phyloP scores from a whole-genome alignment of 1,140 invertebrate genomes.

The Lepeophtheirus salmonis region DNA sequence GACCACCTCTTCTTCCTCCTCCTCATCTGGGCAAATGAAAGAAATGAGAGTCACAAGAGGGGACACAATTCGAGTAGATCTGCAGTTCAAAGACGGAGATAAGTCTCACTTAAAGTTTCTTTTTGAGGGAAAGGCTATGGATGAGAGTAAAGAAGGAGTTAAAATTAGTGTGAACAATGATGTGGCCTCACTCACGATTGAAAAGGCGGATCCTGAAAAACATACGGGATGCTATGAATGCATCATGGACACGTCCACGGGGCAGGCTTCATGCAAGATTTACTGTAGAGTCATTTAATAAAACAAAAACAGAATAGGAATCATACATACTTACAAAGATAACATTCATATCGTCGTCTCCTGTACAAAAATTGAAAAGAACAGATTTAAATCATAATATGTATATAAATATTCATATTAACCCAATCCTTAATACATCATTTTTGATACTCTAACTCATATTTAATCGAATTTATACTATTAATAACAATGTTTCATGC shows the following conservation, averaged over 20 bases:
- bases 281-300: neutral
- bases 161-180: slow-evolving; percentile 39
- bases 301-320: too few relatives aligned
- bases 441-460: too few relatives aligned
- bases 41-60: slow-evolving; percentile 40
- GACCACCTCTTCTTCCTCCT: neutral
- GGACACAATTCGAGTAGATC: slow-evolving; percentile 40
- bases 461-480: too few relatives aligned
- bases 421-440: too few relatives aligned
- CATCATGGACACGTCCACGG: slow-evolving; percentile 46
- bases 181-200: slow-evolving; percentile 45
- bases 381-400: too few relatives aligned
- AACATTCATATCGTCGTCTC: too few relatives aligned
- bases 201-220: slow-evolving; percentile 42
- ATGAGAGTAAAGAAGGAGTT: slow-evolving; percentile 41
- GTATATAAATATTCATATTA: too few relatives aligned
- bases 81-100: slow-evolving; percentile 47
- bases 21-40: slow-evolving; percentile 22
- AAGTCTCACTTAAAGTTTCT: slow-evolving; percentile 62
- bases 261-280: slow-evolving; percentile 39
- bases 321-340: too few relatives aligned
- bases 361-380: too few relatives aligned
- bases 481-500: too few relatives aligned
- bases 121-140: slow-evolving; percentile 59
- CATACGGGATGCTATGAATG: slow-evolving; percentile 69